Evolutionary conservation across 1,140 invertebrate genomes (phyloP).

Genomic region (Cydia pomonella): DNA sequence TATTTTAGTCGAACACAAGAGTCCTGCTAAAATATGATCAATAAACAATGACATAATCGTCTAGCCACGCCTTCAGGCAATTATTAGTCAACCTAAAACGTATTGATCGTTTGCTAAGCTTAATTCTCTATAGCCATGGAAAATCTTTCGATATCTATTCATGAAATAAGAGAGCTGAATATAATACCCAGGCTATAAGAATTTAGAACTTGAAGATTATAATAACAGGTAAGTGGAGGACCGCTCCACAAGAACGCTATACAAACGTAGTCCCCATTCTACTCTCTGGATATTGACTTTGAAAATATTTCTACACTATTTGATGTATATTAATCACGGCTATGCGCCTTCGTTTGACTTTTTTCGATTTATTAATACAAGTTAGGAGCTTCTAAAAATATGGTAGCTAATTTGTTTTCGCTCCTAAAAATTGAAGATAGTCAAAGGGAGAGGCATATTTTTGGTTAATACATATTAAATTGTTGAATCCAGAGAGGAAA

Average conservation of each 20-base stretch:
- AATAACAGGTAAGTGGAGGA: not conserved
- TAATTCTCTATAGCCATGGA: not conserved
- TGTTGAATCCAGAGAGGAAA: too few relatives aligned
- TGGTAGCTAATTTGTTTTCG: too few relatives aligned
- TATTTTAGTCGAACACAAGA: not conserved
- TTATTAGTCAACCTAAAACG: not conserved
- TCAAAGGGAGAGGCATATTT: too few relatives aligned
- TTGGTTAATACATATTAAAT: too few relatives aligned
- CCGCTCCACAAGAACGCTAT: not conserved
- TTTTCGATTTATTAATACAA: too few relatives aligned
- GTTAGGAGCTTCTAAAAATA: too few relatives aligned
- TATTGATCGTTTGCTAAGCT: constrained; percentile 2
- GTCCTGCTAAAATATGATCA: constrained; percentile 6
- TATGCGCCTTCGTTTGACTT: too few relatives aligned
- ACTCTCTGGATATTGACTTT: too few relatives aligned
- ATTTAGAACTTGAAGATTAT: not conserved
- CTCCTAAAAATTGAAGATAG: too few relatives aligned
- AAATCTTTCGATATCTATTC: constrained; percentile 2
- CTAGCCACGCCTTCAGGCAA: not conserved
- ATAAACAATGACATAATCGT: not conserved
- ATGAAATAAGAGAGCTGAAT: not conserved
- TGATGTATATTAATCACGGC: too few relatives aligned
- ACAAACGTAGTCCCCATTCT: too few relatives aligned
- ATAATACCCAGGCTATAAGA: not conserved
- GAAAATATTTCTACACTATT: too few relatives aligned